Base-by-base conservation (phyloP, 2,888 invertebrate species). In the Cheilosia vulpina region DNA sequence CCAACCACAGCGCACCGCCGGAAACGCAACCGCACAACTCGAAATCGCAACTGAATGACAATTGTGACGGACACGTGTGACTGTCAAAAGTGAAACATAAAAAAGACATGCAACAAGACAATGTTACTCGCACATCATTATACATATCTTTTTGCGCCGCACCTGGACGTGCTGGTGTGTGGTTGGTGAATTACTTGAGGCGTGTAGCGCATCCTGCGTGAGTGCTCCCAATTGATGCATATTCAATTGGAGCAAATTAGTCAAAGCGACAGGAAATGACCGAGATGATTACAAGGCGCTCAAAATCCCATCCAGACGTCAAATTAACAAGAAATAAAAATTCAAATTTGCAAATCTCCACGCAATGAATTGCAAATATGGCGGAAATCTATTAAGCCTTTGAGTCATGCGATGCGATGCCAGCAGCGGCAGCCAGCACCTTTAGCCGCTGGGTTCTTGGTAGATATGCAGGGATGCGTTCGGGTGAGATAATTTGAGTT, bases 351-450 rank as follows among this genome's bases (percentile, higher is more conserved):
- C 27, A 1, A 11, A 21, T 24, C 27, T 13, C 66, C 50, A 41
- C 52, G 60, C 62, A 57, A 65, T 66, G 71, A 77, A 77, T 82
- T 71, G 65, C 77, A 66, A 82, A 76, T 65, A 65, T 75, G 62
- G 68, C 27, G 60, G 75, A 66, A 66, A 75, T 53, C 52, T 66
- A 60, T 62, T 21, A 63, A 47, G 21, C 34, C 50, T 38, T 13
- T 38, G 31, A 53, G 50, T 50, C 78, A 78, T 78, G 71, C 71
- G 27, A 71, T 71, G 55, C 47, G n/a, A n/a, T n/a, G n/a, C n/a
- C n/a, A n/a, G n/a, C n/a, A n/a, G n/a, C 34, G 50, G 41, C 60
- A 75, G 55, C 41, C 21, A 55, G 31, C 60, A 75, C 45, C 57
- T 72, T 66, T 47, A 31, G 34, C 19, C 13, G 27, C 45, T 47